Evolutionary conservation across 2,113 vertebrate species (phyloP).

Genomic region (Clarias macrocephalus): DNA sequence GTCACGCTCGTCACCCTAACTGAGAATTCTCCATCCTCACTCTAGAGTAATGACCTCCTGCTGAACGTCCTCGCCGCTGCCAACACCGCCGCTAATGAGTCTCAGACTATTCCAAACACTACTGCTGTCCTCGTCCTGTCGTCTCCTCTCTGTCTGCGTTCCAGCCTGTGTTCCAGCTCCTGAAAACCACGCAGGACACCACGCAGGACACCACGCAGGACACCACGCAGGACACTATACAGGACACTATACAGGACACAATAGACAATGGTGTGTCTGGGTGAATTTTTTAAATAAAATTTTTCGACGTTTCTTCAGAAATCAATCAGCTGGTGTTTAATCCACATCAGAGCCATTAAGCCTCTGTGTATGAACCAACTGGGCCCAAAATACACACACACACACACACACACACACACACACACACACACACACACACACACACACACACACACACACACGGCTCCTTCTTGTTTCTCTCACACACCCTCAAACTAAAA

Average conservation of each 20-base stretch:
- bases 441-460: conserved; percentile 3
- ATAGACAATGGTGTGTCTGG: background rate
- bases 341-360: conserved; percentile 57
- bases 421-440: background rate
- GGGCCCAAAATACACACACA: background rate
- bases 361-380: conserved; percentile 42
- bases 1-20: background rate
- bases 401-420: conserved; percentile 18
- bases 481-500: background rate
- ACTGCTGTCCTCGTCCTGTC: background rate
- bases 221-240: too few relatives aligned
- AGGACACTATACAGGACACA: too few relatives aligned
- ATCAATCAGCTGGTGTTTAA: conserved; percentile 39
- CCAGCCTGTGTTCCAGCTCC: background rate
- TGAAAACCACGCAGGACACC: background rate
- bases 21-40: background rate
- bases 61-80: background rate
- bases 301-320: background rate
- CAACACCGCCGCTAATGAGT: background rate
- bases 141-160: background rate
- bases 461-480: background rate
- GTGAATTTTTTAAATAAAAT: background rate
- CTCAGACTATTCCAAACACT: background rate
- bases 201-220: background rate
- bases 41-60: conserved; percentile 2